Conservation (phyloP, 1,140 invertebrate genomes). For the Musca domestica region DNA sequence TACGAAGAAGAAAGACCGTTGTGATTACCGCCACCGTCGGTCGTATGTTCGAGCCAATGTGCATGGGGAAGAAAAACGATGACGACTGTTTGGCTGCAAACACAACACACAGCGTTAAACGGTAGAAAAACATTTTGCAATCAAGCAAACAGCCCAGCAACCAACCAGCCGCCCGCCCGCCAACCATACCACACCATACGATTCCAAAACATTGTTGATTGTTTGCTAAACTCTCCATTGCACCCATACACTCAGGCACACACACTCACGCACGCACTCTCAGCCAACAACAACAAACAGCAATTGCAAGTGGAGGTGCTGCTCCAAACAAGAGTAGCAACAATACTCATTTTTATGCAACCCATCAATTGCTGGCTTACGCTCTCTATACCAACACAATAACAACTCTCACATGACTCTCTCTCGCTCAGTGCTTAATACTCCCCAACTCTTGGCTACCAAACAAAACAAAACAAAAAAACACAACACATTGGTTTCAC, state of each 20-base stretch:
- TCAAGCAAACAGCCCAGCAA: not conserved
- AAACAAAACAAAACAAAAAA: not conserved
- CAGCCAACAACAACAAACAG: too few species aligned
- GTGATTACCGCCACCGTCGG: too few species aligned
- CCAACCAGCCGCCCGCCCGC: not conserved
- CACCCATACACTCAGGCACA: not conserved
- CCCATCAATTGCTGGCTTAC: too few species aligned
- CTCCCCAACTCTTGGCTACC: too few species aligned
- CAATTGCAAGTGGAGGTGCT: too few species aligned
- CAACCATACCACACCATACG: too few species aligned
- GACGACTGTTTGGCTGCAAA: constrained; percentile 20
- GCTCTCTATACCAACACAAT: not conserved
- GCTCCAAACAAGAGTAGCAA: too few species aligned
- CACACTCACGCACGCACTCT: not conserved
- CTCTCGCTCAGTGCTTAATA: not conserved
- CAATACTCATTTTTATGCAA: too few species aligned
- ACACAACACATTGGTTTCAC: constrained; percentile 9
- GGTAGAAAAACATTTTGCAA: constrained; percentile 1
- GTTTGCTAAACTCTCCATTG: not conserved
- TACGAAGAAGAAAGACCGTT: too few species aligned
- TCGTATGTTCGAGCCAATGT: not conserved
- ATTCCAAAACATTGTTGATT: not conserved
- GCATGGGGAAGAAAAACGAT: not conserved
- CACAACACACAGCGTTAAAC: not conserved
- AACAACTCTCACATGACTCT: not conserved